Percentiles rank a stretch among this genome's conserved stretches.
phyloP scores from a whole-genome alignment of 2,797 vertebrate species.

The Bovichtus variegatus region DNA sequence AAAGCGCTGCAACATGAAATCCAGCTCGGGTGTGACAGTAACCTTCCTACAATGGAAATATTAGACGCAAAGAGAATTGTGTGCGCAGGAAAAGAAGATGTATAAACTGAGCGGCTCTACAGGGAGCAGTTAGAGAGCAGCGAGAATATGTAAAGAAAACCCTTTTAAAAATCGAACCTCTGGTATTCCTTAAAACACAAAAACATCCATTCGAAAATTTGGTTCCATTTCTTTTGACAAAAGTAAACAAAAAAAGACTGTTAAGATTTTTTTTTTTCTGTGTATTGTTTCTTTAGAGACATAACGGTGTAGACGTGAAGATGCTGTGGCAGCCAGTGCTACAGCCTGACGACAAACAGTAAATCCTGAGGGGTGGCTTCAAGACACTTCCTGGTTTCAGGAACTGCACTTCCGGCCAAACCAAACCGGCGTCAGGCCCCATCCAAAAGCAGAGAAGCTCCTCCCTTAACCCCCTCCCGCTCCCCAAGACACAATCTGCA shows the following conservation, averaged over 20 bases:
- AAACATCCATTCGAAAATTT: slow-evolving; percentile 63
- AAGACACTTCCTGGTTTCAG: slow-evolving; percentile 55
- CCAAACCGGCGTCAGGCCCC: slow-evolving; percentile 13
- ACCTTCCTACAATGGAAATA: slow-evolving; percentile 50
- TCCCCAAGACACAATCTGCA: slow-evolving; percentile 33
- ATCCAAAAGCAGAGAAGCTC: slow-evolving; percentile 17
- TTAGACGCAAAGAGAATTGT: slow-evolving; percentile 39
- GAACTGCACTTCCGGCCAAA: slow-evolving; percentile 23
- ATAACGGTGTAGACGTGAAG: slow-evolving; percentile 54
- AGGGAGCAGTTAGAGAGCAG: slow-evolving; percentile 57
- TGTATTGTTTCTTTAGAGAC: slow-evolving; percentile 53
- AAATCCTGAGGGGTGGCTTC: slow-evolving; percentile 51
- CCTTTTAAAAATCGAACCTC: slow-evolving; percentile 50
- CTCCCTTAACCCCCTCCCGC: slow-evolving; percentile 8
- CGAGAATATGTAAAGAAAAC: slow-evolving; percentile 51
- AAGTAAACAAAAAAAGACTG: slow-evolving; percentile 57
- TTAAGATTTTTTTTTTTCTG: slow-evolving; percentile 41
- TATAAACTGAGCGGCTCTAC: slow-evolving; percentile 34
- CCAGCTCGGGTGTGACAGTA: slow-evolving; percentile 42
- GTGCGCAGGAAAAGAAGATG: slow-evolving; percentile 31
- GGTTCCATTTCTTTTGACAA: slow-evolving; percentile 53
- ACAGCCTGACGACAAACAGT: slow-evolving; percentile 63
- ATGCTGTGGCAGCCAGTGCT: slow-evolving; percentile 81
- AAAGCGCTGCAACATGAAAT: slow-evolving; percentile 32
- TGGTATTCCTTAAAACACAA: slow-evolving; percentile 63